A percentile compares a stretch with the other conserved stretches of the same genome.
Conservation (phyloP, 2,797 vertebrate species). For the Ciconia nigra region DNA sequence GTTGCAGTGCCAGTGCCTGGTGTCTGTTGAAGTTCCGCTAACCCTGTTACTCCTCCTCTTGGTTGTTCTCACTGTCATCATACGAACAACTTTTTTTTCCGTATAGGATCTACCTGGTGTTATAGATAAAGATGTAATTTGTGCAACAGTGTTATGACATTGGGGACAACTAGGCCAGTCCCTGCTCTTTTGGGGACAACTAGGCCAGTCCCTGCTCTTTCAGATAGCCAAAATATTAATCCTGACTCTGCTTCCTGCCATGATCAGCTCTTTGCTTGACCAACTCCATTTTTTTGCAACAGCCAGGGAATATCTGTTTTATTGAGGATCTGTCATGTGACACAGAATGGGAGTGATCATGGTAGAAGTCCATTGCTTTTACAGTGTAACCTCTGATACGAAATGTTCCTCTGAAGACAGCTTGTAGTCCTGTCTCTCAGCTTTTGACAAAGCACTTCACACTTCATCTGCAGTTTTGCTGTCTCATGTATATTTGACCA, state of each 20-base stretch:
- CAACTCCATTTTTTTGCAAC: neutral
- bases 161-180: no score
- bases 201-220: neutral
- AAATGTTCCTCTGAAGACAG: neutral
- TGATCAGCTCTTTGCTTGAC: neutral
- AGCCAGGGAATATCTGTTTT: neutral
- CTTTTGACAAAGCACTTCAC: neutral
- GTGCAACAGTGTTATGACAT: neutral
- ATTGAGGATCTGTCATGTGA: neutral
- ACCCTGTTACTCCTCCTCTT: neutral
- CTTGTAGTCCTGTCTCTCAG: neutral
- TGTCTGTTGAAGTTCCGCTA: neutral
- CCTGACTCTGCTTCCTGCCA: neutral
- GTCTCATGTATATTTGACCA: neutral
- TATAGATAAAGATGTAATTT: neutral
- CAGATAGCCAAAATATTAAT: neutral
- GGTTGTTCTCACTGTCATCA: neutral
- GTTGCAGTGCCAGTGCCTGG: neutral
- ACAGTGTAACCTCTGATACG: neutral
- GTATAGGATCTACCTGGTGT: neutral
- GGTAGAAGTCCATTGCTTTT: neutral
- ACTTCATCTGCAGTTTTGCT: neutral
- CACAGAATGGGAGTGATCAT: fast-evolving
- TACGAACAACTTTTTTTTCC: neutral
- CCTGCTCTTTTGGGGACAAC: neutral